Conservation (phyloP, 2,888 invertebrate species). For the Hirtodrosophila duncani region DNA sequence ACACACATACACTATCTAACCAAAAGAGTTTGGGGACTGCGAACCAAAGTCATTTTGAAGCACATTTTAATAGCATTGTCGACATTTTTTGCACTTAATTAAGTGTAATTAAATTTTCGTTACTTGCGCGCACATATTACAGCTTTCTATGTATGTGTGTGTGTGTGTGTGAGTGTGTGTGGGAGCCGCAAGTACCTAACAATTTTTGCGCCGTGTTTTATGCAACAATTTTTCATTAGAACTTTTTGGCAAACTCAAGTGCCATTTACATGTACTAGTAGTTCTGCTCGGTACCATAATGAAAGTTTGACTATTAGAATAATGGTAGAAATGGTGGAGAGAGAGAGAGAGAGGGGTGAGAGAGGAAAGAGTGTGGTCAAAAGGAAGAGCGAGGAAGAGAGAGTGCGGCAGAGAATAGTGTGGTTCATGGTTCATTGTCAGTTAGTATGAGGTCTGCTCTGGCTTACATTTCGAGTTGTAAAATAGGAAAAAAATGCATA, state of each 20-base stretch:
- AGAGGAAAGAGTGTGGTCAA: no score
- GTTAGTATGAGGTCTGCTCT: no score
- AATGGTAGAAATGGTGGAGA: slow-evolving; percentile 1
- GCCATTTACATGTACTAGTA: slow-evolving; percentile 48
- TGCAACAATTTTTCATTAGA: slow-evolving; percentile 51
- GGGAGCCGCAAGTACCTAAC: slow-evolving; percentile 38
- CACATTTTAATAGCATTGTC: slow-evolving; percentile 70
- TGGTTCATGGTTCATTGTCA: no score
- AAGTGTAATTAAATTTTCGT: slow-evolving; percentile 69
- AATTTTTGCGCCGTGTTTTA: slow-evolving; percentile 50
- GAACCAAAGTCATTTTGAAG: slow-evolving; percentile 51
- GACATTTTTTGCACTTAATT: slow-evolving; percentile 71
- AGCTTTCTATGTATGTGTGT: not conserved
- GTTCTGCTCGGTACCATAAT: slow-evolving; percentile 2
- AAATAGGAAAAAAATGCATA: no score
- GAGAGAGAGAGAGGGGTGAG: not conserved
- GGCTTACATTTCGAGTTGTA: no score
- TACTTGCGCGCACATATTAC: slow-evolving; percentile 51
- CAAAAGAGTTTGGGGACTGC: no score
- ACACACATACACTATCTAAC: not conserved
- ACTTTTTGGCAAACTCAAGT: slow-evolving; percentile 43
- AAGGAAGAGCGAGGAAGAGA: no score
- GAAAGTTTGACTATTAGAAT: slow-evolving; percentile 18
- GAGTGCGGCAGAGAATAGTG: no score
- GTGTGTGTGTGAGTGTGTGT: not conserved